Evolutionary conservation across 2,797 vertebrate species (phyloP).

Genomic region (Alcedo quadribrachys): DNA sequence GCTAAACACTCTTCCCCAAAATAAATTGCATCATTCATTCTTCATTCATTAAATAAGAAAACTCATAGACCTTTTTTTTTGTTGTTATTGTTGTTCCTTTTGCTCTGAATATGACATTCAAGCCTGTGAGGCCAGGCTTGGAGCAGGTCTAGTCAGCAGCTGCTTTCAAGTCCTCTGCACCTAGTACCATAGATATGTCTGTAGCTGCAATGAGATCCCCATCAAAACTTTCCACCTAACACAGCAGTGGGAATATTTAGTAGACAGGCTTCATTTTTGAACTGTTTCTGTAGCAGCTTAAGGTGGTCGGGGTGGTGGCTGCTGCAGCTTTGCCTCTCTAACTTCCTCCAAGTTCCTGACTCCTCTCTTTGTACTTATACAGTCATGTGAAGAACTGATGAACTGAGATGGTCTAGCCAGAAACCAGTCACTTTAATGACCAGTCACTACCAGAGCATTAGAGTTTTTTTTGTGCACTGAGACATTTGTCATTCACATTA

Average conservation of each 20-base stretch:
- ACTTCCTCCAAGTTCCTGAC: not conserved
- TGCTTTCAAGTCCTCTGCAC: not conserved
- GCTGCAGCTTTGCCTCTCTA: not conserved
- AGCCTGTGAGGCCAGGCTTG: not conserved
- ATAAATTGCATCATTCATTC: not conserved
- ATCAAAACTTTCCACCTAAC: not conserved
- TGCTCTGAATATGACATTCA: not conserved
- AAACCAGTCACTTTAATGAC: not conserved
- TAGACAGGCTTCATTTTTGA: not conserved
- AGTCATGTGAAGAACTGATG: not conserved
- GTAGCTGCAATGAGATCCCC: not conserved
- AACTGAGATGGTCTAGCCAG: not conserved
- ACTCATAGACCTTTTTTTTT: not conserved
- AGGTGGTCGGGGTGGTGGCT: not conserved
- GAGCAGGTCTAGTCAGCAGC: not conserved
- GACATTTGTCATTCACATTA: not conserved
- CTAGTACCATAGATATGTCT: fast-evolving
- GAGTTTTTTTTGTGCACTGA: not conserved
- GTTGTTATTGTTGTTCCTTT: not conserved
- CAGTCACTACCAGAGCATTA: not conserved
- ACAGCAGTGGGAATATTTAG: not conserved
- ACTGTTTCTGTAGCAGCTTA: not conserved
- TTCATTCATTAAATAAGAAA: not conserved
- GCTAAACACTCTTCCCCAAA: not conserved
- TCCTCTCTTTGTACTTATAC: not conserved